Conservation (phyloP, 2,113 vertebrate genomes). For the Mesoclemmys tuberculata region DNA sequence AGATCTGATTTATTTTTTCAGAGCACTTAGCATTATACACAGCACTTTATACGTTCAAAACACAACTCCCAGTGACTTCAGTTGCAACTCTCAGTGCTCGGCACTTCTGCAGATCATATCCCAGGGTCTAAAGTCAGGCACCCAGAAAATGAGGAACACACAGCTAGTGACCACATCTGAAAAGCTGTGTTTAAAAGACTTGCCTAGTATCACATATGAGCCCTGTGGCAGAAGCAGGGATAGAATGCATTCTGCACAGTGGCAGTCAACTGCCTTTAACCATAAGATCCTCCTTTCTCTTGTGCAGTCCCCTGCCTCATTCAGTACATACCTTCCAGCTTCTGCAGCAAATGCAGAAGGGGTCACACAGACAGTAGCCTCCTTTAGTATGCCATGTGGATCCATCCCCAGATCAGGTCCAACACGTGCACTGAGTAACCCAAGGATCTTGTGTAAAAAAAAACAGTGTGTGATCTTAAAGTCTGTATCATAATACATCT, state of each 20-base stretch:
- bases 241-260: neutral
- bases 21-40: neutral
- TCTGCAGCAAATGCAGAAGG: neutral
- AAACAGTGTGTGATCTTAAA: neutral
- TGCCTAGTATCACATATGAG: neutral
- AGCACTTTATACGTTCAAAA: neutral
- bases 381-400: neutral
- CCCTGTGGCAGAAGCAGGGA: neutral
- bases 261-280: neutral
- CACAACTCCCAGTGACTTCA: neutral
- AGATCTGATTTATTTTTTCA: neutral
- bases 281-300: neutral
- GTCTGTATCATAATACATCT: neutral
- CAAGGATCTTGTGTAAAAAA: neutral
- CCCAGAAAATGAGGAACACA: neutral
- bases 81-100: neutral
- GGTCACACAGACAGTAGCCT: neutral
- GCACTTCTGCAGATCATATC: slow-evolving; percentile 37
- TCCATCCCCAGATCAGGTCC: neutral
- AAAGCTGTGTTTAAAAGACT: neutral
- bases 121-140: neutral
- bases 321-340: neutral
- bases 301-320: neutral
- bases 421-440: neutral
- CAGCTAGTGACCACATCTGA: slow-evolving; percentile 25